Percentiles rank a stretch among this genome's conserved stretches.
These are phyloP conservation scores for Tipula helvola DNA, from an alignment of 2,888 invertebrate species.

Conservation along the genomic window DNA sequence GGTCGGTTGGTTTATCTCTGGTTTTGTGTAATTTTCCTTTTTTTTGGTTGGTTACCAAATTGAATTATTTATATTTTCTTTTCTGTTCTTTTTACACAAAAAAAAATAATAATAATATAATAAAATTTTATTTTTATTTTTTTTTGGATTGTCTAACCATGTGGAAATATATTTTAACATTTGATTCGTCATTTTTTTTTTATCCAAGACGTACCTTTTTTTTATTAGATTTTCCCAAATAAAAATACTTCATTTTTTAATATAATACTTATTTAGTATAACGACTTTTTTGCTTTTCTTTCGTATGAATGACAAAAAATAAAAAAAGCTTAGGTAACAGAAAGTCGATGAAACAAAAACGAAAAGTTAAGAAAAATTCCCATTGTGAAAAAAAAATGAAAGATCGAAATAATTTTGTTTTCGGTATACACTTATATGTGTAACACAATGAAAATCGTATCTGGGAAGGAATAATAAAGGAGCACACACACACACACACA, in stretches of 20 bases:
- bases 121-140: background rate
- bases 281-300: background rate
- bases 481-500: background rate
- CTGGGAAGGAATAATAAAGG: background rate
- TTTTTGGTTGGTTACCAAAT: background rate
- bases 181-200: background rate
- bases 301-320: background rate
- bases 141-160: background rate
- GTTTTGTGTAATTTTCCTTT: background rate
- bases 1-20: background rate
- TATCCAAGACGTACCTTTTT: background rate
- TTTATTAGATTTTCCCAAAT: background rate
- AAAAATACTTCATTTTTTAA: background rate
- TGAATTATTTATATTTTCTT: constrained; percentile 4
- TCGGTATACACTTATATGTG: too few relatives aligned
- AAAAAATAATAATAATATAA: background rate
- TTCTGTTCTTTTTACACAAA: background rate
- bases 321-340: background rate
- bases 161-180: background rate
- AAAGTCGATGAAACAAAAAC: background rate
- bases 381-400: background rate
- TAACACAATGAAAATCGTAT: background rate
- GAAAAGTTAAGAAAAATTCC: background rate
- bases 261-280: background rate
- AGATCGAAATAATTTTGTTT: background rate